phyloP scores from a whole-genome alignment of 2,797 vertebrate species.

The Lophotriccus pileatus region DNA sequence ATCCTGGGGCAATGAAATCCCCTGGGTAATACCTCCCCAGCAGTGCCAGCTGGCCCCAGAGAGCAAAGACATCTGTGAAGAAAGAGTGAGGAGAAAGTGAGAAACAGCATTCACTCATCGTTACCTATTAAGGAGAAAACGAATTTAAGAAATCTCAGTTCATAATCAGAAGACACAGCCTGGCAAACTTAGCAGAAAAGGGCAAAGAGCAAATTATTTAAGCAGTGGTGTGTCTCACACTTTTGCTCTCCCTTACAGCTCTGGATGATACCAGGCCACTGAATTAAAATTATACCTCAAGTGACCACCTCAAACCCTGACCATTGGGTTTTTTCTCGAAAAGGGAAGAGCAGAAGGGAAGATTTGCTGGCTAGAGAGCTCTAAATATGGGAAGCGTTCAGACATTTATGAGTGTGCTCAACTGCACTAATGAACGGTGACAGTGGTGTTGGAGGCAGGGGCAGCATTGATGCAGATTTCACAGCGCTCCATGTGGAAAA shows the following conservation, averaged over 20 bases:
- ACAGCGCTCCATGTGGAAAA: background rate
- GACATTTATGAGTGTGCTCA: background rate
- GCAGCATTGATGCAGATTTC: background rate
- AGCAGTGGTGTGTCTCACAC: background rate
- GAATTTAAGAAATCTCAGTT: constrained; percentile 40
- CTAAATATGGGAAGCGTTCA: constrained; percentile 9
- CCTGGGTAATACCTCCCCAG: background rate
- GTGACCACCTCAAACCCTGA: background rate
- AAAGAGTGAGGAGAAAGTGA: background rate
- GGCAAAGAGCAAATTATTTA: constrained; percentile 40
- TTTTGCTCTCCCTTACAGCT: background rate
- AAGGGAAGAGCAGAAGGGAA: background rate
- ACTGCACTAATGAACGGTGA: constrained; percentile 9
- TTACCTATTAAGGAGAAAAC: constrained; percentile 50
- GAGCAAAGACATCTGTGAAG: background rate
- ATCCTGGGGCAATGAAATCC: background rate
- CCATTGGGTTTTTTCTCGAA: background rate
- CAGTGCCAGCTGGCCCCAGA: background rate
- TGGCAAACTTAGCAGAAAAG: constrained; percentile 60
- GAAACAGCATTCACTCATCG: background rate
- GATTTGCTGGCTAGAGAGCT: background rate
- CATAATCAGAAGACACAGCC: constrained; percentile 7
- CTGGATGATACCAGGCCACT: background rate
- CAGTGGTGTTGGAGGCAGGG: background rate
- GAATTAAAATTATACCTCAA: background rate